These are phyloP conservation scores for Serrognathus titanus DNA, from an alignment of 2,888 invertebrate genomes.

Conservation along the genomic window DNA sequence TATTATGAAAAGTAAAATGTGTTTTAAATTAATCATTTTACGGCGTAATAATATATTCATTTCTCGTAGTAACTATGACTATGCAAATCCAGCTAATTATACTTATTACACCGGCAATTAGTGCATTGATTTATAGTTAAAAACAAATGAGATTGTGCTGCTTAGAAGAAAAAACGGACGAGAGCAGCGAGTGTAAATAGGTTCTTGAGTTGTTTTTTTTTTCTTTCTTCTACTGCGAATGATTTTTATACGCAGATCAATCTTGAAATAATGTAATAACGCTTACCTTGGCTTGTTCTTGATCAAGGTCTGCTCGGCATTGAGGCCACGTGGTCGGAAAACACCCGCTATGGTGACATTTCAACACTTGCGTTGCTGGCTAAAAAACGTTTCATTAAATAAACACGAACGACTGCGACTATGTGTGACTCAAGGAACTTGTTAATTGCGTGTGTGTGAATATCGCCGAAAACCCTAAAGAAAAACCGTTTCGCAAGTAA, in stretches of 20 bases:
- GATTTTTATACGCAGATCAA: constrained; percentile 24
- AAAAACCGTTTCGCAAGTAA: no score
- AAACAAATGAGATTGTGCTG: constrained; percentile 7
- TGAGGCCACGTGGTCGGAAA: constrained; percentile 27
- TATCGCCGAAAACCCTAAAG: no score
- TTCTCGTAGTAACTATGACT: constrained; percentile 20
- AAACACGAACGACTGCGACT: no score
- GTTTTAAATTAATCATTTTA: constrained; percentile 17
- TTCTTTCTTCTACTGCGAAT: neutral
- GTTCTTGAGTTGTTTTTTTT: neutral
- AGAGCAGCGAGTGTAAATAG: neutral
- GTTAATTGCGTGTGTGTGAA: no score
- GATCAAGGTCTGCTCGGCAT: constrained; percentile 33
- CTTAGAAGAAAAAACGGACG: neutral
- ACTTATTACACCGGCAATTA: constrained; percentile 25
- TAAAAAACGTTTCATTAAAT: neutral
- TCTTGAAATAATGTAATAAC: constrained; percentile 24
- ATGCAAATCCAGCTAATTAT: constrained; percentile 24
- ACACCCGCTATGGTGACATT: constrained; percentile 27
- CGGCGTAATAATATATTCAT: constrained; percentile 15
- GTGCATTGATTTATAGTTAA: constrained; percentile 22
- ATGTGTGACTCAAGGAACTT: no score
- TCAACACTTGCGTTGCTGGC: constrained; percentile 8
- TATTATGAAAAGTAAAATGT: constrained; percentile 14
- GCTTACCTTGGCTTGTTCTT: constrained; percentile 31